Percentiles rank a stretch among this genome's conserved stretches.
These are phyloP conservation scores for Drosophila nikananu DNA, from an alignment of 1,140 invertebrate genomes.

Conservation along the genomic window DNA sequence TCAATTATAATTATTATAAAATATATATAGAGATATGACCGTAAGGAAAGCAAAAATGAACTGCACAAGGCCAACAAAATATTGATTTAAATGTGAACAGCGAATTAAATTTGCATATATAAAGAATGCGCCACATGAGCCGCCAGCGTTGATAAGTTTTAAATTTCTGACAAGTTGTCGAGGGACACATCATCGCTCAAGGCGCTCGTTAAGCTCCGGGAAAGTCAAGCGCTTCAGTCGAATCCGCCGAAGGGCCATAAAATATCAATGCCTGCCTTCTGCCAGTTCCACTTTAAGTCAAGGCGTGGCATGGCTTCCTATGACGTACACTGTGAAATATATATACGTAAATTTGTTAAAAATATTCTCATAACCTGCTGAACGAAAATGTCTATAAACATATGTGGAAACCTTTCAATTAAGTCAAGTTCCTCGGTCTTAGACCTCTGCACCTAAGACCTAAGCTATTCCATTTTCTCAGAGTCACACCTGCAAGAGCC, in stretches of 20 bases:
- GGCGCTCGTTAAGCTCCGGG: constrained; percentile 50
- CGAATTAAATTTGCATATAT: constrained; percentile 55
- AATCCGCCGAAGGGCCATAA: constrained; percentile 49
- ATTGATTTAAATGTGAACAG: constrained; percentile 66
- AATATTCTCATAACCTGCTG: neutral
- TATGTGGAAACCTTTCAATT: too few relatives aligned
- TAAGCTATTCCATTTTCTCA: neutral
- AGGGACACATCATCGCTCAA: constrained; percentile 27
- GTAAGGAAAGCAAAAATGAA: neutral
- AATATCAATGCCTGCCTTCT: constrained; percentile 46
- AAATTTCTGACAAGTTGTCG: constrained; percentile 64
- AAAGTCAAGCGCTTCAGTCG: constrained; percentile 41
- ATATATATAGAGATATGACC: neutral
- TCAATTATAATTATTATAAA: constrained; percentile 59
- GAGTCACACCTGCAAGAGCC: constrained; percentile 4
- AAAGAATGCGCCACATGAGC: constrained; percentile 23
- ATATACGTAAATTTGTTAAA: neutral
- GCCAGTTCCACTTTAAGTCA: constrained; percentile 26
- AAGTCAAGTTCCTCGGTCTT: neutral
- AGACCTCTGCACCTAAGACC: too few relatives aligned
- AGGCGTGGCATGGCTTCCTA: constrained; percentile 8
- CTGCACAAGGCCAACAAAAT: constrained; percentile 19
- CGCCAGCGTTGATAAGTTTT: constrained; percentile 37
- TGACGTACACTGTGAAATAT: constrained; percentile 20
- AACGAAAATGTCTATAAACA: neutral